phyloP scores from a whole-genome alignment of 1,140 invertebrate species.

The Trichonephila clavipes region DNA sequence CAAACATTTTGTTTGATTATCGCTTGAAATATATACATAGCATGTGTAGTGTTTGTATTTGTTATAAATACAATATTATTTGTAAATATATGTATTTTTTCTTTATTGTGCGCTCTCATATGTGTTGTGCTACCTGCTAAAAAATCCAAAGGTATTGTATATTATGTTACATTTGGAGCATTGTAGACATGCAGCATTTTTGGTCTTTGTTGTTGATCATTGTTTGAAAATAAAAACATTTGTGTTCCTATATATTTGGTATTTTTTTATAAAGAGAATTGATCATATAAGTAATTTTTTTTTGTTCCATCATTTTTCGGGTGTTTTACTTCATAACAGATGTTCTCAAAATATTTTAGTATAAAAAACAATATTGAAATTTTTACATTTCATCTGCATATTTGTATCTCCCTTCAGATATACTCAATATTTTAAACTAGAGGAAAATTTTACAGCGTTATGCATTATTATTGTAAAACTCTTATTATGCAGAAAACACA shows the following conservation, averaged over 20 bases:
- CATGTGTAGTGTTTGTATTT: background rate
- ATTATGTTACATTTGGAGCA: conserved; percentile 58
- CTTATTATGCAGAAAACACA: no score
- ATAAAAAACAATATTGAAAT: no score
- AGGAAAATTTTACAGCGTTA: no score
- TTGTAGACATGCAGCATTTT: conserved; percentile 17
- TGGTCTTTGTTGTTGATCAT: background rate
- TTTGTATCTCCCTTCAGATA: no score
- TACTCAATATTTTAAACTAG: no score
- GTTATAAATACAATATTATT: background rate
- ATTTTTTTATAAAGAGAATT: no score
- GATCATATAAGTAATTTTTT: no score
- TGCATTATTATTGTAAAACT: no score
- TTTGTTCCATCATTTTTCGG: no score
- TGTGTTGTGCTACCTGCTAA: background rate
- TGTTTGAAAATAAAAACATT: conserved; percentile 12
- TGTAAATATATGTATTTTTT: conserved; percentile 41
- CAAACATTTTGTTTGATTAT: background rate
- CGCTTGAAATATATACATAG: conserved; percentile 1
- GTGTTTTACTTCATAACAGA: no score
- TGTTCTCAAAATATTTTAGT: no score
- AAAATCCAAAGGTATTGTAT: conserved; percentile 21
- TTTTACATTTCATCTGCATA: no score
- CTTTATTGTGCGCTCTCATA: conserved; percentile 1
- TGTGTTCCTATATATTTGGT: background rate